Conservation (phyloP, 2,797 vertebrate genomes). For the Notamacropus eugenii region DNA sequence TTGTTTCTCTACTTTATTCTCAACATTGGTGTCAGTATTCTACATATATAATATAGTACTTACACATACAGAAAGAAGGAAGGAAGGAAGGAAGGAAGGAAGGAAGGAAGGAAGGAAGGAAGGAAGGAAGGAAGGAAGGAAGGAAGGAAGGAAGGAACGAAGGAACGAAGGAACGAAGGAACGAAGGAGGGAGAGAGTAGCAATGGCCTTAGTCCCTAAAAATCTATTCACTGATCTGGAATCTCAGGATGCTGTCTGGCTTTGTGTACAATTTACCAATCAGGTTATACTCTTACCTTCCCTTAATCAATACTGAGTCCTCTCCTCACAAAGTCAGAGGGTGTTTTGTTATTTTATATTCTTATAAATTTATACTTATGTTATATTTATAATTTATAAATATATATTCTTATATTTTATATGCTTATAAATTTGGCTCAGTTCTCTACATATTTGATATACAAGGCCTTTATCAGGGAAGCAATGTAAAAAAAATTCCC, state of each 20-base stretch:
- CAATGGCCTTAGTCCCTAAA: slow-evolving; percentile 42
- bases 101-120: no score
- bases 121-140: background rate
- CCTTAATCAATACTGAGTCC: slow-evolving; percentile 47
- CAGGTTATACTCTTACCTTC: slow-evolving; percentile 46
- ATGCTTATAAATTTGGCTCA: no score
- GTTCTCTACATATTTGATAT: no score
- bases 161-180: no score
- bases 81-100: background rate
- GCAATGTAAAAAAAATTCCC: no score
- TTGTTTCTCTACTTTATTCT: background rate
- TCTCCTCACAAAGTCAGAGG: background rate
- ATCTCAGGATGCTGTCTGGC: slow-evolving; percentile 70
- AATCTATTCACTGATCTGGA: slow-evolving; percentile 54
- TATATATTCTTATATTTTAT: no score
- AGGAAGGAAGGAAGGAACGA: background rate
- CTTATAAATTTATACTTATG: no score
- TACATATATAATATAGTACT: background rate
- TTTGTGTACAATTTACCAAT: slow-evolving; percentile 56
- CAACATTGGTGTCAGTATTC: background rate
- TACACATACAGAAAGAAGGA: background rate
- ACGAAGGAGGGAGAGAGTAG: slow-evolving; percentile 25
- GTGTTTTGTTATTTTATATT: background rate
- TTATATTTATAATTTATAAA: no score
- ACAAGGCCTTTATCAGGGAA: no score